These are phyloP conservation scores for Diaprepes abbreviatus DNA, from an alignment of 2,888 invertebrate species.

Conservation along the genomic window DNA sequence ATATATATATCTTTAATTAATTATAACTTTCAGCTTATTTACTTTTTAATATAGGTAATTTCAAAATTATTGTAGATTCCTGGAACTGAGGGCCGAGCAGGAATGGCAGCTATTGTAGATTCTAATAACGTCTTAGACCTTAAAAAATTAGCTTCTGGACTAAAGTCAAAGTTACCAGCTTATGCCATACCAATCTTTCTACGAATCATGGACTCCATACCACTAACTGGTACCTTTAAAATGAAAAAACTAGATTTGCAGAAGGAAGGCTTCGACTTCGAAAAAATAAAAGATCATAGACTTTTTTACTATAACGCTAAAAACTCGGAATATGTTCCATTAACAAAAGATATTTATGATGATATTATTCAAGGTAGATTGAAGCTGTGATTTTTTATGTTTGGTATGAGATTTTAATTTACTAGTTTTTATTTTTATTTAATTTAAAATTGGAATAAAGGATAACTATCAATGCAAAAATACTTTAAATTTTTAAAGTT, in stretches of 20 bases:
- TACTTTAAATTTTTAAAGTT: too few species aligned
- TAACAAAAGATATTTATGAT: conserved; percentile 59
- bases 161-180: conserved; percentile 81
- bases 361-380: conserved; percentile 60
- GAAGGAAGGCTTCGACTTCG: conserved; percentile 85
- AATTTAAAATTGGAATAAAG: too few species aligned
- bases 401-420: too few species aligned
- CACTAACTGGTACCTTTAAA: conserved; percentile 92
- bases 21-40: too few species aligned
- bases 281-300: conserved; percentile 76
- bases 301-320: conserved; percentile 75
- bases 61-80: conserved; percentile 73
- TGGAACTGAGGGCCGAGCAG: conserved; percentile 87
- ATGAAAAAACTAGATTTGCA: conserved; percentile 90
- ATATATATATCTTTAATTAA: too few species aligned
- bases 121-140: conserved; percentile 74
- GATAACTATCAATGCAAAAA: too few species aligned
- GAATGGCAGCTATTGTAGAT: conserved; percentile 93
- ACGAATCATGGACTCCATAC: conserved; percentile 81
- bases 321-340: conserved; percentile 57
- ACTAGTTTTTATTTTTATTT: too few species aligned
- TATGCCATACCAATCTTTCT: conserved; percentile 94
- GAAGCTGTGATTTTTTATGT: conserved; percentile 47
- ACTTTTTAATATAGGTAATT: too few species aligned
- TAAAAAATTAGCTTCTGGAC: conserved; percentile 73